These are phyloP conservation scores for Sminthurides bifidus DNA, from an alignment of 1,140 invertebrate genomes.

Conservation along the genomic window DNA sequence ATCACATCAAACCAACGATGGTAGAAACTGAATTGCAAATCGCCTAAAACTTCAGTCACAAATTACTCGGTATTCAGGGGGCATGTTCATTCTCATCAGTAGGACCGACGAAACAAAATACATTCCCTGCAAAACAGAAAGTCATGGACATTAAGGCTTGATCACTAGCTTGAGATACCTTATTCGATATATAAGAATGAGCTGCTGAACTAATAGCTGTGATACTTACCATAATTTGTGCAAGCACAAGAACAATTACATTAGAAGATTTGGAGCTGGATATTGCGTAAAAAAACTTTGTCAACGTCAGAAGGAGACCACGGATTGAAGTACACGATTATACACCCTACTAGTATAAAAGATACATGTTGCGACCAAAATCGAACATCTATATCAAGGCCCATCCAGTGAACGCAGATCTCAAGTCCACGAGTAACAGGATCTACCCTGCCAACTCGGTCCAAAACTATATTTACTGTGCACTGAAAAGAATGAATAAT, in stretches of 20 bases:
- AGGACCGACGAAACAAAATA: conserved; percentile 98
- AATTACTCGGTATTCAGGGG: conserved; percentile 91
- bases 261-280: conserved; percentile 99
- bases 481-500: conserved; percentile 50
- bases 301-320: conserved; percentile 87
- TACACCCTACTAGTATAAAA: conserved; percentile 92
- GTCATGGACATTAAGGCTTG: too few relatives aligned
- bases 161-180: too few relatives aligned
- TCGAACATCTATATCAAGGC: conserved; percentile 87
- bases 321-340: conserved; percentile 96
- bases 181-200: too few relatives aligned
- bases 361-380: conserved; percentile 99
- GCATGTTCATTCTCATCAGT: conserved; percentile 99
- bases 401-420: conserved; percentile 94
- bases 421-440: conserved; percentile 93
- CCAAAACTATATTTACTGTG: conserved; percentile 96
- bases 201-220: too few relatives aligned
- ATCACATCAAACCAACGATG: conserved; percentile 99
- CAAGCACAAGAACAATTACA: conserved; percentile 90
- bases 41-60: conserved; percentile 94
- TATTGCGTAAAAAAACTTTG: conserved; percentile 99
- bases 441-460: conserved; percentile 96
- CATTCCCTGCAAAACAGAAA: conserved; percentile 86
- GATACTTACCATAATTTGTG: conserved; percentile 89
- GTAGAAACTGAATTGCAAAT: conserved; percentile 98